Base-by-base conservation (phyloP, 2,113 vertebrate genomes). In the Sprattus sprattus region DNA sequence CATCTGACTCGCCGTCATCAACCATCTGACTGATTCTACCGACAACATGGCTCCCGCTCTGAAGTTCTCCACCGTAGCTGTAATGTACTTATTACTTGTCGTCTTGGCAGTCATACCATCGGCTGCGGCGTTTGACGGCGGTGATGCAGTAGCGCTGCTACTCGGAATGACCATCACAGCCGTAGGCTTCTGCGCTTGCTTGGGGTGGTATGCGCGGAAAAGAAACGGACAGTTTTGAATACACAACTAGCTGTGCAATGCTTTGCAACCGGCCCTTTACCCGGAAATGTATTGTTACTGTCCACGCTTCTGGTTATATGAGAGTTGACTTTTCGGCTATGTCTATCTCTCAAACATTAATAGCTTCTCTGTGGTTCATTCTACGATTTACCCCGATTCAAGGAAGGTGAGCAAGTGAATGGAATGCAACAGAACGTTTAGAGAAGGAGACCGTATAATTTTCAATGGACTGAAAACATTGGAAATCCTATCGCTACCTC, bases 151-250 rank as follows among this genome's bases (percentile, higher is more conserved):
- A 0, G 97, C 97, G 11, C 92, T 98, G 80, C 91, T 99, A 4
- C 83, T 99, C 28, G 95, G 95, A 50, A 91, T 96, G 1, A 64
- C 95, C 50, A 78, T 99, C 84, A 93, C 95, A 9, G 82, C 95
- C 11, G 82, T 97, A 0, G 97, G 97, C 7, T 92, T 97, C 64
- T 99, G 98, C 84, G 97, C 95, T 84, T 97, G 95, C 83, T 92
- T 99, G 45, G 98, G 98, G 83, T 95, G 97, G 88, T 99, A 99
- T 44, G 95, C 97, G 3, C 95, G 97, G 88, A 96, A 91, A 89
- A 93, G 95, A 88, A 96, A 95, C 85, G 95, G 93, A 50, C 96
- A 94, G 81, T 93, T 96, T 45, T 97, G 94, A 91, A 15, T n/a
- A 67, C 45, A 1, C 39, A 39, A 18, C 28, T 82, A 60, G 1